These are phyloP conservation scores for Drosophila lutescens DNA, from an alignment of 2,888 invertebrate species.

Conservation along the genomic window DNA sequence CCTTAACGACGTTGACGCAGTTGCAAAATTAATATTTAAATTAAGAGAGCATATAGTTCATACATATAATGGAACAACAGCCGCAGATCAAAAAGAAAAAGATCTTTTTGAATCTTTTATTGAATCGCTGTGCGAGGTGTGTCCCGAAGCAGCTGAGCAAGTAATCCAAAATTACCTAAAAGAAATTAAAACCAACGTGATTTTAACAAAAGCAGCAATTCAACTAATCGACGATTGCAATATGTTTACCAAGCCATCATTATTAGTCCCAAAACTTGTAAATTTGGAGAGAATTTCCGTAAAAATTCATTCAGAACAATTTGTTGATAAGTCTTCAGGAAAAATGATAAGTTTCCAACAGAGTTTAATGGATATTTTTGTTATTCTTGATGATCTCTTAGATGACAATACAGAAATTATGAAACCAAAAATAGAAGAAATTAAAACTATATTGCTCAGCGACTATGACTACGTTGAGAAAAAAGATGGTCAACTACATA, in stretches of 20 bases:
- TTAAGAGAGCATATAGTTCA: constrained; percentile 80
- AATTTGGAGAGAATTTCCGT: constrained; percentile 55
- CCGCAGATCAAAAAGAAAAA: constrained; percentile 37
- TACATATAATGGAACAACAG: constrained; percentile 69
- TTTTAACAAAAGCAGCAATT: constrained; percentile 44
- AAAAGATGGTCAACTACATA: constrained; percentile 32
- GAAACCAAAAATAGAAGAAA: constrained; percentile 53
- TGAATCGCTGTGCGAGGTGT: constrained; percentile 45
- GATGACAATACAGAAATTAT: constrained; percentile 48
- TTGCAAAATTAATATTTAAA: constrained; percentile 71
- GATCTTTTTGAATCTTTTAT: constrained; percentile 54
- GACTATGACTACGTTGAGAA: constrained; percentile 70
- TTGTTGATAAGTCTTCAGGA: constrained; percentile 70
- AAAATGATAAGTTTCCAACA: constrained; percentile 78
- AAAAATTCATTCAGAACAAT: constrained; percentile 36
- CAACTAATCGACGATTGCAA: constrained; percentile 43
- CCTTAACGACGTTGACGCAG: constrained; percentile 45
- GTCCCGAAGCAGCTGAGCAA: constrained; percentile 42
- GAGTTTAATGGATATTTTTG: constrained; percentile 78
- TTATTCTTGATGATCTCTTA: constrained; percentile 74
- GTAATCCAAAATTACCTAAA: constrained; percentile 37
- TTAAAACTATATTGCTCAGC: constrained; percentile 50
- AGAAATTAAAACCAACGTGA: constrained; percentile 56
- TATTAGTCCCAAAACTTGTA: constrained; percentile 52
- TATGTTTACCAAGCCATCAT: constrained; percentile 46